phyloP scores from a whole-genome alignment of 2,797 vertebrate genomes.

The Mastacembelus armatus region DNA sequence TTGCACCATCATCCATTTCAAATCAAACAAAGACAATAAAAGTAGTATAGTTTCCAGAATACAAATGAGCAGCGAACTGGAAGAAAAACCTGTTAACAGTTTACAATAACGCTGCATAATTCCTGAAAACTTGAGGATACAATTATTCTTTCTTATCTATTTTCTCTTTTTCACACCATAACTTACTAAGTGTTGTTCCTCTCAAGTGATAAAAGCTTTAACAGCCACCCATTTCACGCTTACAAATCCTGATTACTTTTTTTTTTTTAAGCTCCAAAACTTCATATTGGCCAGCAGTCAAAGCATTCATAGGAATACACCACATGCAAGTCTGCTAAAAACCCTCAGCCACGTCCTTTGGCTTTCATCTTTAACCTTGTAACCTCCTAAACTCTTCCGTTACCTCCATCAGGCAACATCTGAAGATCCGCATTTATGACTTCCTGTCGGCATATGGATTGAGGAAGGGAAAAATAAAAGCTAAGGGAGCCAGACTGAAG shows the following conservation, averaged over 20 bases:
- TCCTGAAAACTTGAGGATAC: conserved; percentile 44
- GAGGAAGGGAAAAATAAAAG: conserved; percentile 28
- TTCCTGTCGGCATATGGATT: conserved; percentile 54
- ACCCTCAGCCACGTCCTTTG: conserved; percentile 32
- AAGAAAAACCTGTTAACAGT: conserved; percentile 32
- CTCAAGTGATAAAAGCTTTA: conserved; percentile 62
- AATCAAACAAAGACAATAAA: background rate
- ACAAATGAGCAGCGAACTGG: conserved; percentile 34
- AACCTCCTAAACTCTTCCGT: conserved; percentile 60
- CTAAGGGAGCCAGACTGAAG: conserved; percentile 39
- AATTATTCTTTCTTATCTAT: conserved; percentile 50
- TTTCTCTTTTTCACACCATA: conserved; percentile 62
- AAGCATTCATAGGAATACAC: conserved; percentile 18
- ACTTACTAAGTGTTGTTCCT: conserved; percentile 59
- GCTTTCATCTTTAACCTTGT: conserved; percentile 72
- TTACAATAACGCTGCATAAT: conserved; percentile 43
- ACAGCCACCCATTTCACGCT: conserved; percentile 59
- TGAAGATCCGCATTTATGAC: conserved; percentile 67
- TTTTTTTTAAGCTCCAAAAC: background rate
- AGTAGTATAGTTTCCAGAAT: conserved; percentile 16
- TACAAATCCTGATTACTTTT: conserved; percentile 48
- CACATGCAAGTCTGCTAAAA: conserved; percentile 33
- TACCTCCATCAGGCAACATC: conserved; percentile 47
- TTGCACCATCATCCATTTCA: conserved; percentile 4
- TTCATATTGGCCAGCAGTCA: conserved; percentile 26